A percentile compares a stretch with the other conserved stretches of the same genome.
phyloP scores from a whole-genome alignment of 1,140 invertebrate genomes.

The Drosophila yakuba region DNA sequence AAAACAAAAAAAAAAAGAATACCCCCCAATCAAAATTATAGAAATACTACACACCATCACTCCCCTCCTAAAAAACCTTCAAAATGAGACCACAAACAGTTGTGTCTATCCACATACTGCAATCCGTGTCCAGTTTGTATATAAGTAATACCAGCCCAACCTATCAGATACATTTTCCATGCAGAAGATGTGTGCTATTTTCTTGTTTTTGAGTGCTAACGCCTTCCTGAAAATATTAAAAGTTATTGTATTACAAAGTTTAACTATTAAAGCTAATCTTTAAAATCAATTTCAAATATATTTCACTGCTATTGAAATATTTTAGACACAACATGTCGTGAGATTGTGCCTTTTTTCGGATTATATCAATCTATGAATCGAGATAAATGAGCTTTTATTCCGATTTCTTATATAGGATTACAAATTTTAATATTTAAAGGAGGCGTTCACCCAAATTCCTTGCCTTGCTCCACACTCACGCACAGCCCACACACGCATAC shows the following conservation, averaged over 20 bases:
- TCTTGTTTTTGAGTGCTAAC: not conserved
- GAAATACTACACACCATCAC: conserved; percentile 12
- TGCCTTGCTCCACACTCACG: conserved; percentile 48
- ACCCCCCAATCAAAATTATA: conserved; percentile 37
- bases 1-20: conserved; percentile 7
- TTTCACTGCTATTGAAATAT: not conserved
- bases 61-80: not conserved
- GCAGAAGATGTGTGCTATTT: not conserved
- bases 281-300: not conserved
- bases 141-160: conserved; percentile 2
- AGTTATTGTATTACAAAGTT: not conserved
- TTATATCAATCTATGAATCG: not conserved
- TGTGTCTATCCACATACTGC: not conserved
- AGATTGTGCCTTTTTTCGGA: not conserved
- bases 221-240: conserved; percentile 2
- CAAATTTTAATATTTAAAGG: conserved; percentile 16
- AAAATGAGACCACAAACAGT: conserved; percentile 25
- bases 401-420: not conserved
- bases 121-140: conserved; percentile 29
- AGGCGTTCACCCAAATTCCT: conserved; percentile 28
- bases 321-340: not conserved
- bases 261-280: no score
- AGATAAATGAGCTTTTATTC: no score
- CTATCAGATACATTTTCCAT: conserved; percentile 5
- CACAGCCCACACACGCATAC: conserved; percentile 45